Evolutionary conservation across 2,797 vertebrate species (phyloP).

Genomic region (Periparus ater): DNA sequence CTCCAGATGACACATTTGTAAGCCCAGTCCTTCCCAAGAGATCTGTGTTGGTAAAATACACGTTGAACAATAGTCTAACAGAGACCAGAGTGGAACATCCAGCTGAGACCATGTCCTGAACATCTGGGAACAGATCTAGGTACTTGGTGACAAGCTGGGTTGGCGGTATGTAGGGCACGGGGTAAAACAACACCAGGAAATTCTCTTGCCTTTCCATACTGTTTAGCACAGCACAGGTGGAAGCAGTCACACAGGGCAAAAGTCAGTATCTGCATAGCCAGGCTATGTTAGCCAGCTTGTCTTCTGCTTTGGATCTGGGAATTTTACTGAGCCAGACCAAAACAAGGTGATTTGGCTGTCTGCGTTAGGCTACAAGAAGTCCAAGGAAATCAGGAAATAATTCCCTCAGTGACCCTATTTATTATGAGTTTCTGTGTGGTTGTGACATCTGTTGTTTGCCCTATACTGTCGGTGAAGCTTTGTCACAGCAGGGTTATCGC

Average conservation of each 20-base stretch:
- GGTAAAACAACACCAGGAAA: neutral
- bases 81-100: neutral
- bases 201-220: neutral
- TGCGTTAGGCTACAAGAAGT: neutral
- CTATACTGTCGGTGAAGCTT: neutral
- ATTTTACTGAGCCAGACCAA: neutral
- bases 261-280: neutral
- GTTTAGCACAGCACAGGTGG: neutral
- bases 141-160: neutral
- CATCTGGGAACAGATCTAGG: neutral
- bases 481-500: neutral
- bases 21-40: neutral
- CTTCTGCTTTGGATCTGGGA: neutral
- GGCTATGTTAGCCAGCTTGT: neutral
- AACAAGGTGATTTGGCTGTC: slow-evolving; percentile 7
- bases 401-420: neutral
- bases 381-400: neutral
- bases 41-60: neutral
- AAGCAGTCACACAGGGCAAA: neutral
- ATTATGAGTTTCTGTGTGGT: neutral
- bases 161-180: neutral
- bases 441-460: neutral
- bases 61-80: neutral
- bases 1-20: neutral
- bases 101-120: neutral